A percentile compares a stretch with the other conserved stretches of the same genome.
These are phyloP conservation scores for Julus scanicus DNA, from an alignment of 2,888 invertebrate genomes.

Conservation along the genomic window DNA sequence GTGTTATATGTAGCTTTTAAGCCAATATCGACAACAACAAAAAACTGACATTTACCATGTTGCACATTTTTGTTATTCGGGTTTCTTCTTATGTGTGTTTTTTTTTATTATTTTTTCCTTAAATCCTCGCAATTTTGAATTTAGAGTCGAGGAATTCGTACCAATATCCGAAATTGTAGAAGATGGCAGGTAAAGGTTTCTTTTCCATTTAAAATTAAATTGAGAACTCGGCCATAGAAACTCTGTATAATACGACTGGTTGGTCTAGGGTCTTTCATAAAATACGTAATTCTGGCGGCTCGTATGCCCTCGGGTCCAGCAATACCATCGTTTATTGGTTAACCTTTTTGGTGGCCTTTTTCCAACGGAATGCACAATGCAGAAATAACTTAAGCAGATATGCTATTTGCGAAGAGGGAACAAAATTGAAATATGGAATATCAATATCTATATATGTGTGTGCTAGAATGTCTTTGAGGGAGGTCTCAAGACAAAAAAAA, in stretches of 20 bases:
- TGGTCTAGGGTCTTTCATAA: not conserved
- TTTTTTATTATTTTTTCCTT: not conserved
- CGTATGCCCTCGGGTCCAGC: not conserved
- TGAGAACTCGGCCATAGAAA: not conserved
- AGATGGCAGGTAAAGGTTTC: constrained; percentile 23
- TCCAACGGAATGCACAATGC: not conserved
- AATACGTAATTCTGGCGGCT: not conserved
- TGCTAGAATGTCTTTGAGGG: not conserved
- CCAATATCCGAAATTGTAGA: constrained; percentile 42
- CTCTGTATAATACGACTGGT: not conserved
- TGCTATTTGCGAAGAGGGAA: constrained; percentile 29
- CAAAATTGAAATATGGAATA: constrained; percentile 45
- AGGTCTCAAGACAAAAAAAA: not conserved
- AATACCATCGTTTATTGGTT: constrained; percentile 23
- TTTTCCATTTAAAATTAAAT: constrained; percentile 38
- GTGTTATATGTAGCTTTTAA: constrained; percentile 17
- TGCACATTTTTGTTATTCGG: constrained; percentile 27
- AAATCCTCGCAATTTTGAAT: constrained; percentile 43
- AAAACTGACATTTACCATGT: constrained; percentile 41
- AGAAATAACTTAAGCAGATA: constrained; percentile 47
- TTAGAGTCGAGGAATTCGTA: constrained; percentile 39
- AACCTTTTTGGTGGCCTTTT: constrained; percentile 18
- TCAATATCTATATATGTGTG: constrained; percentile 9
- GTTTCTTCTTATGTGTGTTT: not conserved
- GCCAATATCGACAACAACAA: constrained; percentile 36